phyloP scores from a whole-genome alignment of 2,888 invertebrate genomes.

The Xanthia icteritia region DNA sequence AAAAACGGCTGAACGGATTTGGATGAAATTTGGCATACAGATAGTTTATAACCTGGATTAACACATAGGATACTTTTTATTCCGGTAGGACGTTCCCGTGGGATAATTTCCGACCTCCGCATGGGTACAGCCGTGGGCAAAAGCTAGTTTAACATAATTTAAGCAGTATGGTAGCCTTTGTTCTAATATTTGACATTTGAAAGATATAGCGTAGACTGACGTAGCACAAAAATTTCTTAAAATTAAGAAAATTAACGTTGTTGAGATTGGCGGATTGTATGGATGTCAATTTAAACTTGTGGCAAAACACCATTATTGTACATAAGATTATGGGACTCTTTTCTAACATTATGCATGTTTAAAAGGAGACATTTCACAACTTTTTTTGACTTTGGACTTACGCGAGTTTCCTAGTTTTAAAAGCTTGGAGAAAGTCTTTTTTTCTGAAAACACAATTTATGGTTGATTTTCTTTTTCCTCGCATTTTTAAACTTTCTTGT shows the following conservation, averaged over 20 bases:
- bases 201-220: not conserved
- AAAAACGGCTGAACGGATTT: no score
- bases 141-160: not conserved
- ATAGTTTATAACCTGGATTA: no score
- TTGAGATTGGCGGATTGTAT: not conserved
- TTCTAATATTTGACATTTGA: not conserved
- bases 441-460: slow-evolving; percentile 11
- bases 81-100: no score
- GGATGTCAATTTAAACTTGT: slow-evolving; percentile 31
- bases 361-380: slow-evolving; percentile 68
- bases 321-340: slow-evolving; percentile 50
- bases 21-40: no score
- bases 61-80: no score
- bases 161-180: not conserved
- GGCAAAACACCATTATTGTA: slow-evolving; percentile 59
- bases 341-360: slow-evolving; percentile 78
- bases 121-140: no score
- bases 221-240: not conserved
- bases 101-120: no score
- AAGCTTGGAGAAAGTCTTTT: slow-evolving; percentile 33
- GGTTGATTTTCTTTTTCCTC: not conserved
- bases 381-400: slow-evolving; percentile 57
- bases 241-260: not conserved
- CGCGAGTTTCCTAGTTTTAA: slow-evolving; percentile 41
- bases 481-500: not conserved